These are phyloP conservation scores for Oedothorax gibbosus DNA, from an alignment of 1,140 invertebrate genomes.

Conservation along the genomic window DNA sequence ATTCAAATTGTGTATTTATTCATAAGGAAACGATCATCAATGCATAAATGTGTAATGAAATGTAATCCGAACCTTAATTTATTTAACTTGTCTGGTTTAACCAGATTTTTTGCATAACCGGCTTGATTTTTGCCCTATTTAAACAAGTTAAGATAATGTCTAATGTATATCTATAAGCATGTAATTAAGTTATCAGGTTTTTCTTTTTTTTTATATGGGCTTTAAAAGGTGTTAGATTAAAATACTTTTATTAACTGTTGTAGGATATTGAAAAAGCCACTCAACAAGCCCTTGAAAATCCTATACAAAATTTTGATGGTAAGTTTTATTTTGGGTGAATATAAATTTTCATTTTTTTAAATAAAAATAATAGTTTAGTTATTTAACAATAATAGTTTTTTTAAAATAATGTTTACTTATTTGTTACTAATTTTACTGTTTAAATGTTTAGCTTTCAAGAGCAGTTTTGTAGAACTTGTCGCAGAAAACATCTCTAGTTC, in stretches of 20 bases:
- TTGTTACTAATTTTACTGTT: background rate
- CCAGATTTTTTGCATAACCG: too few species aligned
- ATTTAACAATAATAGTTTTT: too few species aligned
- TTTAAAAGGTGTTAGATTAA: background rate
- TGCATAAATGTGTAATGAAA: too few species aligned
- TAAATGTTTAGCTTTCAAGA: conserved; percentile 37
- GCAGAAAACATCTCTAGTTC: conserved; percentile 49
- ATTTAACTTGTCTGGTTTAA: too few species aligned
- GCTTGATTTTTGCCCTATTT: too few species aligned
- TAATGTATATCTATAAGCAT: background rate
- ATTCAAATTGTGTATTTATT: too few species aligned
- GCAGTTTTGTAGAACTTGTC: conserved; percentile 47
- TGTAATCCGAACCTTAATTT: too few species aligned
- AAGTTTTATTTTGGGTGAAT: background rate
- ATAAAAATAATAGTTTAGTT: too few species aligned
- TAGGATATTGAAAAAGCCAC: conserved; percentile 42
- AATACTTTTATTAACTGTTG: background rate
- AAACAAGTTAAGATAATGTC: too few species aligned
- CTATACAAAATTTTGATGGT: conserved; percentile 49
- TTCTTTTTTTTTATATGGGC: background rate
- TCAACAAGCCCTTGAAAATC: background rate
- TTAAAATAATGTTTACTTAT: too few species aligned
- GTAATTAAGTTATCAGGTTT: background rate
- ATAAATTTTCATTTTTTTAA: too few species aligned
- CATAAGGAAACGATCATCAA: too few species aligned